These are phyloP conservation scores for Planiliza haematocheilus DNA, from an alignment of 2,113 vertebrate genomes.

Conservation along the genomic window DNA sequence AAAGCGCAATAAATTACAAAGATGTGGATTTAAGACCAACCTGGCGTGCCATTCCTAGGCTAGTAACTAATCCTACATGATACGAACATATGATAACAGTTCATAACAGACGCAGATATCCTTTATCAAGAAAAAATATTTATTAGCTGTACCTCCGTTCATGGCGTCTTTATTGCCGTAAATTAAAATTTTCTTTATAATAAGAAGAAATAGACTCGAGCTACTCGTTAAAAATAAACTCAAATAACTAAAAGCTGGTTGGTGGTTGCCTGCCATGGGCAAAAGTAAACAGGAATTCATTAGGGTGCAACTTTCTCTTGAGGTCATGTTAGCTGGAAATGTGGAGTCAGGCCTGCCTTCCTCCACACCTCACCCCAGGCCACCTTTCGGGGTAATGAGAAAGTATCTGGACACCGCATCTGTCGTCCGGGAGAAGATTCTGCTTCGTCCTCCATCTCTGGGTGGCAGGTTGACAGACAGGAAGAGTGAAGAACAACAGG, in stretches of 20 bases:
- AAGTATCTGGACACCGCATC: constrained; percentile 66
- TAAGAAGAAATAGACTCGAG: not conserved
- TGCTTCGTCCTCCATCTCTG: constrained; percentile 65
- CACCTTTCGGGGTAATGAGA: constrained; percentile 74
- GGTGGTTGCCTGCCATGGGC: not conserved
- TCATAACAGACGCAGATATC: not conserved
- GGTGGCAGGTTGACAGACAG: constrained; percentile 75
- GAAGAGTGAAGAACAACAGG: constrained; percentile 75
- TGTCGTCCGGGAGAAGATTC: constrained; percentile 63
- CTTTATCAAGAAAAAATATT: not conserved
- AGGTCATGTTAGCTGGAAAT: constrained; percentile 24
- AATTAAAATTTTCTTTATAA: not conserved
- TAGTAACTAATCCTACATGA: constrained; percentile 8
- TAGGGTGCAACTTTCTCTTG: constrained; percentile 15
- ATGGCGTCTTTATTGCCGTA: too few species aligned
- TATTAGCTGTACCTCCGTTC: not conserved
- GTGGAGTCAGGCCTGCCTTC: constrained; percentile 24
- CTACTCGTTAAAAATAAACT: not conserved
- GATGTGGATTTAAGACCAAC: not conserved
- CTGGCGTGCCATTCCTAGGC: not conserved
- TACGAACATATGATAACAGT: constrained; percentile 1
- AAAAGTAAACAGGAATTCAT: constrained; percentile 28
- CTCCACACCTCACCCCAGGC: constrained; percentile 51
- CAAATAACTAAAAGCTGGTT: not conserved
- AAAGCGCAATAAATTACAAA: constrained; percentile 21